These are phyloP conservation scores for Ophioninae sp. DNA, from an alignment of 2,888 invertebrate genomes.

Conservation along the genomic window DNA sequence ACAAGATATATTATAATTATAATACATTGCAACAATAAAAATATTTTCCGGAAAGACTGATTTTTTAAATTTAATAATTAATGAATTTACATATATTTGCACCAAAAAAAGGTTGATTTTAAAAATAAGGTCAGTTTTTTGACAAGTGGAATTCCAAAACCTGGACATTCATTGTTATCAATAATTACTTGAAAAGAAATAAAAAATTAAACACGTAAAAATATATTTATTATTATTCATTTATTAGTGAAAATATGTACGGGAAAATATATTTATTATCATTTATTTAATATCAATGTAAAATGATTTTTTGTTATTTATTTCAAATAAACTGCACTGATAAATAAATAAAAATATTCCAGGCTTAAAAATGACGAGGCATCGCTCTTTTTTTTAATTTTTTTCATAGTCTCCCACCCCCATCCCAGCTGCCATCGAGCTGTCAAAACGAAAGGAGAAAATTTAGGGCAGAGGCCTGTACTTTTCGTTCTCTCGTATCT, in stretches of 20 bases:
- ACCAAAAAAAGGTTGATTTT: too few relatives aligned
- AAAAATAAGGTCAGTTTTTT: too few relatives aligned
- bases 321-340: background rate
- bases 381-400: background rate
- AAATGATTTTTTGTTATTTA: background rate
- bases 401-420: background rate
- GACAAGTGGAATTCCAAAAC: background rate
- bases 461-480: background rate
- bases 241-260: too few relatives aligned
- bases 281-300: too few relatives aligned
- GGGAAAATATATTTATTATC: too few relatives aligned
- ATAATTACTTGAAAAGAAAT: background rate
- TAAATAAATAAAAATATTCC: background rate
- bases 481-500: slow-evolving; percentile 3
- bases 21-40: too few relatives aligned
- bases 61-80: too few relatives aligned
- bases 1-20: too few relatives aligned
- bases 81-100: too few relatives aligned
- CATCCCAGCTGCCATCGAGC: background rate
- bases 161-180: background rate
- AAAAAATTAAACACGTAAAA: background rate
- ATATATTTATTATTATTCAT: background rate
- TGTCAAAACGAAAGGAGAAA: background rate
- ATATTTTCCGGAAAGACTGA: too few relatives aligned
- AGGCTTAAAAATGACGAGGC: background rate